These are phyloP conservation scores for Nothoprocta perdicaria DNA, from an alignment of 2,113 vertebrate genomes.

Conservation along the genomic window DNA sequence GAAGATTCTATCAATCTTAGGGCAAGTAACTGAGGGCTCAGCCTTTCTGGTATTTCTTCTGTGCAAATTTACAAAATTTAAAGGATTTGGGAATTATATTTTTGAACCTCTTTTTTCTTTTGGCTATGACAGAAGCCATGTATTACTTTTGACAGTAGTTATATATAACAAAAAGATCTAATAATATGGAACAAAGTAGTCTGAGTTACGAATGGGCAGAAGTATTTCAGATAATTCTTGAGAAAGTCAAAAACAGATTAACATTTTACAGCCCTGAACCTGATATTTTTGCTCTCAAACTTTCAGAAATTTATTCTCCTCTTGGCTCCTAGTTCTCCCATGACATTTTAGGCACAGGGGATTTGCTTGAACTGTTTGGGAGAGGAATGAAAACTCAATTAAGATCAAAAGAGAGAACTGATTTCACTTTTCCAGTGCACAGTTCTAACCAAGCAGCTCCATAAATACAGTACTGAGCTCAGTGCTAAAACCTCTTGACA, in stretches of 20 bases:
- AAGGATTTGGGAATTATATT: not conserved
- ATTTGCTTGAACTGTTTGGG: slow-evolving; percentile 15
- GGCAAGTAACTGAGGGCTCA: not conserved
- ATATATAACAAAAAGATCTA: not conserved
- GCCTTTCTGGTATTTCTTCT: not conserved
- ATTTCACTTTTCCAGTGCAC: slow-evolving; percentile 53
- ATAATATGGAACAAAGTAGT: not conserved
- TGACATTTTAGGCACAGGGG: slow-evolving; percentile 35
- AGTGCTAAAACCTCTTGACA: not conserved
- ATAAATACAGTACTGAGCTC: not conserved
- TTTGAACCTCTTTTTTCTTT: not conserved
- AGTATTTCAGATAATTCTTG: slow-evolving; percentile 17
- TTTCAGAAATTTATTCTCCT: slow-evolving; percentile 52
- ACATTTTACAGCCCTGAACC: slow-evolving; percentile 34
- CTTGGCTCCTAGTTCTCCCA: slow-evolving; percentile 12
- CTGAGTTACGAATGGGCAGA: not conserved
- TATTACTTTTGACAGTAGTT: not conserved
- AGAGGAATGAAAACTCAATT: slow-evolving; percentile 37
- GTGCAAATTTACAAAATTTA: not conserved
- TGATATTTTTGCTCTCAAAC: slow-evolving; percentile 25
- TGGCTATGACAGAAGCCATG: not conserved
- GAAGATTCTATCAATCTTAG: not conserved
- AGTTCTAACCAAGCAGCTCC: slow-evolving; percentile 35
- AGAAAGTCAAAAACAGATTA: slow-evolving; percentile 33
- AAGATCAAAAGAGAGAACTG: slow-evolving; percentile 32